Conservation (phyloP, 2,888 invertebrate genomes). For the Protonemura montana region DNA sequence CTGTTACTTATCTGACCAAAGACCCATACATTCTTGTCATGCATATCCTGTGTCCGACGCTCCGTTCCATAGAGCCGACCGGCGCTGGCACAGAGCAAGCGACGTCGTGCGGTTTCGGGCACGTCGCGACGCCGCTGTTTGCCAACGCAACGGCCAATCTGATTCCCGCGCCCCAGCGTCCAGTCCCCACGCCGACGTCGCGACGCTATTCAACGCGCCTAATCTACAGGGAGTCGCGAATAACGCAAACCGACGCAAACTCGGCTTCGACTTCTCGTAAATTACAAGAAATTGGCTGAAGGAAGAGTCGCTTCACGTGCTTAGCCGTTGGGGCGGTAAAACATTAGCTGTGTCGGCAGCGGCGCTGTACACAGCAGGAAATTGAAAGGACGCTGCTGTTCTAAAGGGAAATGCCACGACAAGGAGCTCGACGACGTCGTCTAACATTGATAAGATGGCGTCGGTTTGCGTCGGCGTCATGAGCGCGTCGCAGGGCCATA, state of each 20-base stretch:
- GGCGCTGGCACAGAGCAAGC: neutral
- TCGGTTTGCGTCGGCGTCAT: neutral
- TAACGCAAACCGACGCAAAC: conserved; percentile 27
- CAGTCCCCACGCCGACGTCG: neutral
- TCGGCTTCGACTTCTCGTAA: conserved; percentile 30
- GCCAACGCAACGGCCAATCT: neutral
- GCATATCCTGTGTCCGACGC: neutral
- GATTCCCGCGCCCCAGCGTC: neutral
- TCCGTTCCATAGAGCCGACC: neutral
- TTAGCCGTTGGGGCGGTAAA: conserved; percentile 1
- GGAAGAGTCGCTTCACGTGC: conserved; percentile 19
- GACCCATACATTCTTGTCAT: conserved; percentile 23
- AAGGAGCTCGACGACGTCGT: neutral
- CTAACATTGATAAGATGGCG: neutral
- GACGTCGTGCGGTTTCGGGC: conserved; percentile 15
- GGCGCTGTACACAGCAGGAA: neutral
- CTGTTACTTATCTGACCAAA: conserved; percentile 23
- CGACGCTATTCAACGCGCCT: conserved; percentile 38
- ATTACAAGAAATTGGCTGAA: conserved; percentile 39
- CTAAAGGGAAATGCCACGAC: neutral
- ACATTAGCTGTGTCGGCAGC: conserved; percentile 8
- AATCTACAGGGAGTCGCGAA: conserved; percentile 26
- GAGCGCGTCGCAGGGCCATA: neutral
- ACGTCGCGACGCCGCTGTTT: neutral
- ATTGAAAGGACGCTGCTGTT: neutral